These are phyloP conservation scores for Agrotis puta DNA, from an alignment of 2,888 invertebrate species.

Conservation along the genomic window DNA sequence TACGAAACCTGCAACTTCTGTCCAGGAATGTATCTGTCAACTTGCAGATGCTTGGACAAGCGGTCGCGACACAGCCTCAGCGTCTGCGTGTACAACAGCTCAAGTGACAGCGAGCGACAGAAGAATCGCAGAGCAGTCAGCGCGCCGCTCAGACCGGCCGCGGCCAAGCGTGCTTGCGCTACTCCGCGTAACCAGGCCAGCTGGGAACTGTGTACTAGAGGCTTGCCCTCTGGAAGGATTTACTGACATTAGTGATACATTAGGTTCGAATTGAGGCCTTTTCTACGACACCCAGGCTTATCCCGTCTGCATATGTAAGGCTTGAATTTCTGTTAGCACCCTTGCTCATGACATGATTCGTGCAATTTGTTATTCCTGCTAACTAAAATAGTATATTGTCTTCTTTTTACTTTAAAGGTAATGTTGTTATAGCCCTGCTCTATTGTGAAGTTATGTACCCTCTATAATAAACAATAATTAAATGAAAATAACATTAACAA, in stretches of 20 bases:
- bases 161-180: slow-evolving; percentile 96
- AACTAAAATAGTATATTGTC: no score
- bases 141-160: slow-evolving; percentile 94
- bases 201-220: slow-evolving; percentile 98
- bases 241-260: neutral
- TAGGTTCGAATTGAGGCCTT: no score
- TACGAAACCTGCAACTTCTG: slow-evolving; percentile 97
- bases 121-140: slow-evolving; percentile 95
- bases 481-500: no score
- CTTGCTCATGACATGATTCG: no score
- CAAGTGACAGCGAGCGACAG: slow-evolving; percentile 98
- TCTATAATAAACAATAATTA: no score
- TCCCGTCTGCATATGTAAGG: no score
- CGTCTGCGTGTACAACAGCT: slow-evolving; percentile 97
- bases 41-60: slow-evolving; percentile 96
- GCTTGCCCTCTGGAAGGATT: slow-evolving; percentile 95
- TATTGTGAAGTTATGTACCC: no score
- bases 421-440: no score
- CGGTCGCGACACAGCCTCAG: slow-evolving; percentile 96
- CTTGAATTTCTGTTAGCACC: no score
- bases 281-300: no score
- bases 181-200: slow-evolving; percentile 98
- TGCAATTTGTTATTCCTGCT: no score
- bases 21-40: slow-evolving; percentile 97
- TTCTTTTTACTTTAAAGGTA: no score